phyloP scores from a whole-genome alignment of 2,113 vertebrate species.

The Archilochus colubris region DNA sequence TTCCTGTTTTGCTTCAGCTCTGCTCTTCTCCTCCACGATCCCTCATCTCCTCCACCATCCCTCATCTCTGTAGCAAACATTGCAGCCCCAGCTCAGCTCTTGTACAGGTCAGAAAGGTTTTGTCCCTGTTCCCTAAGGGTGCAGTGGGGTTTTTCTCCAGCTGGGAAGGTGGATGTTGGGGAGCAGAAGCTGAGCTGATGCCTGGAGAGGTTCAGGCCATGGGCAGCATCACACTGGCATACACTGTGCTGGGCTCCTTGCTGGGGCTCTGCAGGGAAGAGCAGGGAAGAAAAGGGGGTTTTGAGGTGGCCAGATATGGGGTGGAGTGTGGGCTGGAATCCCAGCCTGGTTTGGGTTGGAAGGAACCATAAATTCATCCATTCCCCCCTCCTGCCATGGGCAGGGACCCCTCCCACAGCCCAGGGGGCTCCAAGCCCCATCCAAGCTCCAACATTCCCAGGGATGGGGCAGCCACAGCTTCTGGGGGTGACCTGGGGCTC shows the following conservation, averaged over 20 bases:
- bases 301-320: too few species aligned
- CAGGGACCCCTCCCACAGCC: too few species aligned
- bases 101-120: fast-evolving
- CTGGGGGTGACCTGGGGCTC: too few species aligned
- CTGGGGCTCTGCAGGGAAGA: background rate
- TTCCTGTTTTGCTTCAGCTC: background rate
- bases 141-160: background rate
- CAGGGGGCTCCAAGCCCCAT: too few species aligned
- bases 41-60: too few species aligned
- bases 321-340: too few species aligned
- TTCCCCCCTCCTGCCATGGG: too few species aligned
- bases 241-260: background rate
- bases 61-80: fast-evolving
- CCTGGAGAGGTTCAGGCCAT: background rate
- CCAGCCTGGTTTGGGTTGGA: too few species aligned
- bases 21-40: background rate
- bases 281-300: background rate
- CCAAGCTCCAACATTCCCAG: too few species aligned
- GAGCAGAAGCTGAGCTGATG: background rate
- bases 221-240: background rate
- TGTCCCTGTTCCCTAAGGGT: fast-evolving
- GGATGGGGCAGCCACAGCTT: too few species aligned
- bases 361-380: too few species aligned
- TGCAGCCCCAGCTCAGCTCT: background rate
- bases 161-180: fast-evolving